These are phyloP conservation scores for Beris chalybata DNA, from an alignment of 2,888 invertebrate species.

Conservation along the genomic window DNA sequence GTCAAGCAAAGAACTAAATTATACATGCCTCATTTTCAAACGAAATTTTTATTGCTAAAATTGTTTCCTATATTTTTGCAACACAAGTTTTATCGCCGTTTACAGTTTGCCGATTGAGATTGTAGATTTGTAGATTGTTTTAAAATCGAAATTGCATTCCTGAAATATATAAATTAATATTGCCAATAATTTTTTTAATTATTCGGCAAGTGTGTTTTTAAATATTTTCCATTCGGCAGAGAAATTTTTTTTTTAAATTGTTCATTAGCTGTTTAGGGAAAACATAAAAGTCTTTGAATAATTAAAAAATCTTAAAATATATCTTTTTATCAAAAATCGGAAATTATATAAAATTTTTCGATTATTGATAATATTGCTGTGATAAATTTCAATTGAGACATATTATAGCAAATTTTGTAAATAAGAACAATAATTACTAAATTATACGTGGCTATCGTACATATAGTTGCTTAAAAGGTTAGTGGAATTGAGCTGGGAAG, in stretches of 20 bases:
- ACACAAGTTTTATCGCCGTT: too few species aligned
- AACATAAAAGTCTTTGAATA: background rate
- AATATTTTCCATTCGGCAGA: too few species aligned
- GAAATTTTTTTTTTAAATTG: too few species aligned
- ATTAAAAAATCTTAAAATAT: background rate
- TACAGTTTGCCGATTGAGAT: too few species aligned
- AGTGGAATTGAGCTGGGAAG: constrained; percentile 15
- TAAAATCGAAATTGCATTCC: too few species aligned
- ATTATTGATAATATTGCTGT: constrained; percentile 50
- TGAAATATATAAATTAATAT: too few species aligned
- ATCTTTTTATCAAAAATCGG: constrained; percentile 27
- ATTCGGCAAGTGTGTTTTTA: too few species aligned
- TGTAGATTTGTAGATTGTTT: too few species aligned
- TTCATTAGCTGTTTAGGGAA: background rate
- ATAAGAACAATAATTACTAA: constrained; percentile 8
- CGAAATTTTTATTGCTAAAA: constrained; percentile 11
- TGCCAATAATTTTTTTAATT: too few species aligned
- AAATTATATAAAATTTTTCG: constrained; percentile 19
- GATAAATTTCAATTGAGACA: constrained; percentile 52
- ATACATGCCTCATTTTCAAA: background rate
- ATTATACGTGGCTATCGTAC: background rate
- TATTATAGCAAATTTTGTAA: constrained; percentile 30
- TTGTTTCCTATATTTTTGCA: too few species aligned
- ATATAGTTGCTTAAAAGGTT: constrained; percentile 18
- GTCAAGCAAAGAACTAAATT: background rate